phyloP scores from a whole-genome alignment of 92 coral and sea anemone genomes.

The Umimayanthus kanabou region DNA sequence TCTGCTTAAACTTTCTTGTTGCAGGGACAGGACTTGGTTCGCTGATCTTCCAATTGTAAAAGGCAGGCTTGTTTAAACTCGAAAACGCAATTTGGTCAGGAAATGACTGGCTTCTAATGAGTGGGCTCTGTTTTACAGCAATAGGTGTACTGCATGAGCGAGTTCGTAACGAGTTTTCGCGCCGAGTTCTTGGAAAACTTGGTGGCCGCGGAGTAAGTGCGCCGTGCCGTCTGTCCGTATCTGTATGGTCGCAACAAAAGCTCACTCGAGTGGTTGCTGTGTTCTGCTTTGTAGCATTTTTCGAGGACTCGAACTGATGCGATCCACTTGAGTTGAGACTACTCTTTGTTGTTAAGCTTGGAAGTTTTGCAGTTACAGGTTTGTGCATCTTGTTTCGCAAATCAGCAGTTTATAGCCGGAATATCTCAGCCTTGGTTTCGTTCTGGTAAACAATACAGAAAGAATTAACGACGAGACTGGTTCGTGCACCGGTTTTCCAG shows the following conservation, averaged over 20 bases:
- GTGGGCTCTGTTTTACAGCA: neutral
- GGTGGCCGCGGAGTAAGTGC: conserved; percentile 35
- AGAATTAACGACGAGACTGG: too few relatives aligned
- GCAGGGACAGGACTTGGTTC: neutral
- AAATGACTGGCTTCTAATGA: conserved; percentile 18
- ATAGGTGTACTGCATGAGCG: conserved; percentile 5
- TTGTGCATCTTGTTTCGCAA: neutral
- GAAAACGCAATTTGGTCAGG: neutral
- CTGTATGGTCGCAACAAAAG: neutral
- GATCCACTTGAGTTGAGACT: neutral
- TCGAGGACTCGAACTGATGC: neutral
- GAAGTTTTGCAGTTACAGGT: conserved; percentile 18
- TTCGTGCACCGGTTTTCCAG: neutral
- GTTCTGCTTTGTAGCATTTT: neutral
- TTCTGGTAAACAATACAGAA: neutral
- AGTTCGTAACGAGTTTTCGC: conserved; percentile 16
- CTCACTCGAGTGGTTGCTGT: neutral
- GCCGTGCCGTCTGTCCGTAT: too few relatives aligned
- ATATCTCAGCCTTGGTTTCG: neutral
- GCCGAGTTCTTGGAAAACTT: conserved; percentile 22
- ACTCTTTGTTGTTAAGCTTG: conserved; percentile 1
- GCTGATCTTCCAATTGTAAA: neutral
- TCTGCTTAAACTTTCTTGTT: neutral
- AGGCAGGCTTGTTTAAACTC: neutral
- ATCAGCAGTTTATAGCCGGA: neutral